phyloP scores from a whole-genome alignment of 2,113 vertebrate genomes.

The Corythoichthys intestinalis region DNA sequence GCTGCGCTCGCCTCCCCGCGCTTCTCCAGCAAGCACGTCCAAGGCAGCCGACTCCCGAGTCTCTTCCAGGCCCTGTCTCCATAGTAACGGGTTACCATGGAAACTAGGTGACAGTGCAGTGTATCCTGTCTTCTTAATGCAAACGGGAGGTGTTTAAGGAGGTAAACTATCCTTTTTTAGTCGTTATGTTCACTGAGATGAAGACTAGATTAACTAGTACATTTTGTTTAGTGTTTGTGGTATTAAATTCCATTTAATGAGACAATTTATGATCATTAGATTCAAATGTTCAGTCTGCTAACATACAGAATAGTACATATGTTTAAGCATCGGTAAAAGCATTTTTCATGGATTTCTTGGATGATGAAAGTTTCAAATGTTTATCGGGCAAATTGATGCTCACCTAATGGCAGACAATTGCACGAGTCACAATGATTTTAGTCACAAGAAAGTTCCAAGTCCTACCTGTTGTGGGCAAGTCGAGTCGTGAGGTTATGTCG shows the following conservation, averaged over 20 bases:
- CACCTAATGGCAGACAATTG: too few relatives aligned
- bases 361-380: too few relatives aligned
- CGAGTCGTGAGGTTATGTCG: too few relatives aligned
- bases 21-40: constrained; percentile 47
- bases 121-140: constrained; percentile 54
- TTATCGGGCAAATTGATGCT: too few relatives aligned
- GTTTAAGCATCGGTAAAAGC: too few relatives aligned
- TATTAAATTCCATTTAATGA: not conserved
- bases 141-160: constrained; percentile 40
- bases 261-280: not conserved
- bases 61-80: constrained; percentile 71
- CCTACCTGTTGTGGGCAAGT: too few relatives aligned
- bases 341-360: too few relatives aligned
- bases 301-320: too few relatives aligned
- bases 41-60: constrained; percentile 50
- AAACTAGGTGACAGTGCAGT: constrained; percentile 74
- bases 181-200: constrained; percentile 16
- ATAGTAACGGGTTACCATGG: constrained; percentile 78
- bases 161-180: constrained; percentile 41
- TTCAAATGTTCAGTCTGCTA: too few relatives aligned
- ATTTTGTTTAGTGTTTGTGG: not conserved
- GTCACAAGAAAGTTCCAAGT: too few relatives aligned
- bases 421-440: too few relatives aligned
- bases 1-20: constrained; percentile 41
- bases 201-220: not conserved